Evolutionary conservation across 1,140 invertebrate species (phyloP).

Genomic region (Schlechtendalia chinensis): DNA sequence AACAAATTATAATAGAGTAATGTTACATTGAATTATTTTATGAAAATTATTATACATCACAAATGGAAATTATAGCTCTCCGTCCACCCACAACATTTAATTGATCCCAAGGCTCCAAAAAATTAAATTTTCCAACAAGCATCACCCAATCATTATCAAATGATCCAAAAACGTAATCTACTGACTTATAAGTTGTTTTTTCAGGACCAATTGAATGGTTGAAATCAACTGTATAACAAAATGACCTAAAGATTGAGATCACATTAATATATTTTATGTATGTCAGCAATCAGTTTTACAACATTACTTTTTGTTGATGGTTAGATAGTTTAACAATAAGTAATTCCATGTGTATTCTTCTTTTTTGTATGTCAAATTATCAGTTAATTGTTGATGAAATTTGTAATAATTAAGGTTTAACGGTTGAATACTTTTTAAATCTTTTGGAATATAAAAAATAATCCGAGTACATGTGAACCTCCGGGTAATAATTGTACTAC

Average conservation of each 20-base stretch:
- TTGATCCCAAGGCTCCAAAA: constrained; percentile 12
- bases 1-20: neutral
- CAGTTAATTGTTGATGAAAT: constrained; percentile 18
- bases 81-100: constrained; percentile 31
- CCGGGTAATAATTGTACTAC: constrained; percentile 33
- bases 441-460: constrained; percentile 39
- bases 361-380: constrained; percentile 13
- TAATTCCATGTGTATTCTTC: constrained; percentile 24
- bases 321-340: constrained; percentile 21
- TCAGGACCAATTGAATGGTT: neutral
- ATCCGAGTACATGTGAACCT: constrained; percentile 40
- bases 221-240: constrained; percentile 42
- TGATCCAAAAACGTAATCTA: neutral
- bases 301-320: constrained; percentile 29
- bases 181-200: constrained; percentile 3
- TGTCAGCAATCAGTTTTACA: neutral
- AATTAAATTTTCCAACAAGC: constrained; percentile 42
- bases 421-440: constrained; percentile 28
- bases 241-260: constrained; percentile 1
- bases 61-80: constrained; percentile 28
- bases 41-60: constrained; percentile 18
- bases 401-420: constrained; percentile 22
- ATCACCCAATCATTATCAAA: constrained; percentile 35
- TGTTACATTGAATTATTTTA: neutral
- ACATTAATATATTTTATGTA: neutral